Base-by-base conservation (phyloP, 2,797 vertebrate genomes). In the Anabas testudineus region DNA sequence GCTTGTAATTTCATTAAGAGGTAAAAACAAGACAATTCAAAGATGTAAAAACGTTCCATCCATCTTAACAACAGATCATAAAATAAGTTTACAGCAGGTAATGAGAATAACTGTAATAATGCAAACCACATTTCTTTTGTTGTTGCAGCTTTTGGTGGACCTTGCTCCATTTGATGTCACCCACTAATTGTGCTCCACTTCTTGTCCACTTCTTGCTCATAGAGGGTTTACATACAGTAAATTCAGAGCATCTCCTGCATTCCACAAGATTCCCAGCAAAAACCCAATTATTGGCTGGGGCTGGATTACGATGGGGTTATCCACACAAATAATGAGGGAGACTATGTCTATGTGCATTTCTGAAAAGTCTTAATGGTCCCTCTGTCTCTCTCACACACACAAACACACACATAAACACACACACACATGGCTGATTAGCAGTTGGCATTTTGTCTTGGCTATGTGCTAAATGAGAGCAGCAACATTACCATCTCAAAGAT, bases 401-500 rank as follows among this genome's bases (percentile, higher is more conserved):
- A 30, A 16, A 24, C 21, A n/a, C 15, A 48, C 81, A 26, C 16
- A 19, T 21, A 32, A 30, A 9, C 45, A 26, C 21, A 26, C 15
- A 48, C 80, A 82, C 79, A 86, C 83, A 83, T 41, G 81, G 79
- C 81, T 89, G 87, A 88, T 87, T 87, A 90, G 78, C 86, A 82
- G 82, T 89, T 90, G 88, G 84, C 87, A 88, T 88, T 92, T 88
- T 67, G 77, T 90, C 80, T 87, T 88, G 84, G 87, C 88, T 75
- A 83, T 61, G 82, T 68, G 76, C 84, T 86, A 84, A 92, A 92
- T 86, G 88, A 84, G 81, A 81, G 82, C 69, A 71, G 72, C 87
- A 67, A 73, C 87, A 91, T 92, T 90, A 90, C 60, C 88, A 90
- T 91, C 88, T 93, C 87, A 90, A 91, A 92, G 87, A 91, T 88